phyloP scores from a whole-genome alignment of 2,797 vertebrate species.

The Manis pentadactyla region DNA sequence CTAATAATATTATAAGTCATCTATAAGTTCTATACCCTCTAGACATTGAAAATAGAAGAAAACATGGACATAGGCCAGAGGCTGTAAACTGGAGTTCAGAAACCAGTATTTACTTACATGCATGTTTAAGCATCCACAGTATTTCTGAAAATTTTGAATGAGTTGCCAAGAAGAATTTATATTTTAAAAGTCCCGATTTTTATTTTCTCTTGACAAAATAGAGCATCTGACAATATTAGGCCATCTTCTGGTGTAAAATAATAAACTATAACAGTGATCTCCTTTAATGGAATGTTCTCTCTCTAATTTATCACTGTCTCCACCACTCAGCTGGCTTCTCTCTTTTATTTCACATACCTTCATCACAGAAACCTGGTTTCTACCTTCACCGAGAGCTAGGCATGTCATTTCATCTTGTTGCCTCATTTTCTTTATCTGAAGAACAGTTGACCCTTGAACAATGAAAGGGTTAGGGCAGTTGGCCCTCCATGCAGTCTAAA shows the following conservation, averaged over 20 bases:
- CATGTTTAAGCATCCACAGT: not conserved
- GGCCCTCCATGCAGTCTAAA: too few relatives aligned
- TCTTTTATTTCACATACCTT: not conserved
- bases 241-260: not conserved
- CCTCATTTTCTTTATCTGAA: constrained; percentile 20
- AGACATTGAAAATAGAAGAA: constrained; percentile 27
- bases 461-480: too few relatives aligned
- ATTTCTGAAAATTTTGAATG: constrained; percentile 26
- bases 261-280: not conserved
- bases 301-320: not conserved
- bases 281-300: not conserved
- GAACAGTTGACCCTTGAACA: too few relatives aligned
- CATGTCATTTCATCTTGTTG: constrained; percentile 3
- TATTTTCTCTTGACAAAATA: constrained; percentile 34
- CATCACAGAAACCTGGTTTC: not conserved
- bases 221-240: not conserved
- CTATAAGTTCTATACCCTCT: not conserved
- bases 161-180: constrained; percentile 23
- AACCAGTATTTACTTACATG: not conserved
- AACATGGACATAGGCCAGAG: not conserved
- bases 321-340: not conserved
- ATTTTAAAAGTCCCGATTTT: constrained; percentile 18
- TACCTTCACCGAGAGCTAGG: not conserved
- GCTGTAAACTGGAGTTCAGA: not conserved
- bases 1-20: not conserved